Evolutionary conservation across 2,797 vertebrate genomes (phyloP).

Genomic region (Sebastolobus altivelis): DNA sequence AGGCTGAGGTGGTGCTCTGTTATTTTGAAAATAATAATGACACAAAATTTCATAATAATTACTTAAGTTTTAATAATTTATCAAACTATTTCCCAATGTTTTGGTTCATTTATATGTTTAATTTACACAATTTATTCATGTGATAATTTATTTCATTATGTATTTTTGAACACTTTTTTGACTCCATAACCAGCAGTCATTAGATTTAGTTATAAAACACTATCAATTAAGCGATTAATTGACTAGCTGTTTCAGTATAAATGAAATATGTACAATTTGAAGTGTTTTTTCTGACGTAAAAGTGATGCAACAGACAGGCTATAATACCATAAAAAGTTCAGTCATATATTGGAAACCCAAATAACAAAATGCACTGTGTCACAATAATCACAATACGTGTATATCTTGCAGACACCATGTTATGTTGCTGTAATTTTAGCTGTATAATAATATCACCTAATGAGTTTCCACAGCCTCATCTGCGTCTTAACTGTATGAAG

Average conservation of each 20-base stretch:
- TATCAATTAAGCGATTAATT: too few species aligned
- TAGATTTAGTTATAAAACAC: too few species aligned
- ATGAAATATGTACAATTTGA: background rate
- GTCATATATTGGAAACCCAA: background rate
- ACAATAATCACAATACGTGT: slow-evolving; percentile 2
- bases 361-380: background rate
- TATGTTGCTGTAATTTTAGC: slow-evolving; percentile 44
- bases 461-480: slow-evolving; percentile 56
- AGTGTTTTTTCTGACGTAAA: background rate
- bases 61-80: background rate
- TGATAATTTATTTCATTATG: background rate
- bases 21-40: background rate
- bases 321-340: background rate
- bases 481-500: slow-evolving; percentile 54
- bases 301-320: background rate
- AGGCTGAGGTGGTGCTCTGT: too few species aligned
- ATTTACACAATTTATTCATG: background rate
- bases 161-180: background rate
- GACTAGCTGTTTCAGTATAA: too few species aligned
- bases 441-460: slow-evolving; percentile 49
- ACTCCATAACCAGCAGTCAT: too few species aligned
- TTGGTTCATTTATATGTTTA: background rate
- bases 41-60: background rate
- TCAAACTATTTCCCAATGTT: background rate
- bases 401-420: slow-evolving; percentile 16